Percentiles rank a stretch among this genome's conserved stretches.
Evolutionary conservation across 2,888 invertebrate genomes (phyloP).

Genomic region (Bhutanitis thaidina): DNA sequence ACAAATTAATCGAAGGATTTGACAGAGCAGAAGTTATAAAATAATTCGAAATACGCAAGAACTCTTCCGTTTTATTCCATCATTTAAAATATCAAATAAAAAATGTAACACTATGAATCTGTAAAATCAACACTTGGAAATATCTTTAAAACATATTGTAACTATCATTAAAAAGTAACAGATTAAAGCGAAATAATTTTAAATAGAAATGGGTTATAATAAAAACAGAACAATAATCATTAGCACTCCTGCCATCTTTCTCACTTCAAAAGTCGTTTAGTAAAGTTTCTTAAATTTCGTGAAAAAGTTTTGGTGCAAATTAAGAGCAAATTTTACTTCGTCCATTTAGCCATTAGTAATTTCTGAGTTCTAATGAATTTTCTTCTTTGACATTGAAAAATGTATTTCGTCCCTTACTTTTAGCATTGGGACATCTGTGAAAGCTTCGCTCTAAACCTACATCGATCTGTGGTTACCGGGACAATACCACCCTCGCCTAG

Average conservation of each 20-base stretch:
- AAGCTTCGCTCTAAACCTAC: constrained; percentile 39
- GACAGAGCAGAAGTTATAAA: too few relatives aligned
- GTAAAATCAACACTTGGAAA: too few relatives aligned
- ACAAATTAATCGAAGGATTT: too few relatives aligned
- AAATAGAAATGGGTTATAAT: constrained; percentile 7
- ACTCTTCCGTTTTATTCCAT: too few relatives aligned
- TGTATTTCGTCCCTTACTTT: constrained; percentile 68
- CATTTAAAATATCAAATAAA: too few relatives aligned
- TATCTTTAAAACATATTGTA: background rate
- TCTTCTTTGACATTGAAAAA: constrained; percentile 78
- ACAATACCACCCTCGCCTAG: constrained; percentile 32
- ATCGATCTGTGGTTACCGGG: constrained; percentile 46
- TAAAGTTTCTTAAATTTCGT: constrained; percentile 65
- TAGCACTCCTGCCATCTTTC: constrained; percentile 69
- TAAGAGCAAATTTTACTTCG: constrained; percentile 77
- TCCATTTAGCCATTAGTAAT: constrained; percentile 79
- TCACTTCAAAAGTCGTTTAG: constrained; percentile 72
- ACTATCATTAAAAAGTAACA: constrained; percentile 5
- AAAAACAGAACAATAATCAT: constrained; percentile 66
- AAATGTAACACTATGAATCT: too few relatives aligned
- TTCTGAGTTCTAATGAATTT: constrained; percentile 80
- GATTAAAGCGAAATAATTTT: constrained; percentile 5
- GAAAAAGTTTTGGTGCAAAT: constrained; percentile 76
- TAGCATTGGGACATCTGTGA: constrained; percentile 55
- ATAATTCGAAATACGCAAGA: too few relatives aligned